phyloP scores from a whole-genome alignment of 2,888 invertebrate species.

The Amphimallon solstitiale region DNA sequence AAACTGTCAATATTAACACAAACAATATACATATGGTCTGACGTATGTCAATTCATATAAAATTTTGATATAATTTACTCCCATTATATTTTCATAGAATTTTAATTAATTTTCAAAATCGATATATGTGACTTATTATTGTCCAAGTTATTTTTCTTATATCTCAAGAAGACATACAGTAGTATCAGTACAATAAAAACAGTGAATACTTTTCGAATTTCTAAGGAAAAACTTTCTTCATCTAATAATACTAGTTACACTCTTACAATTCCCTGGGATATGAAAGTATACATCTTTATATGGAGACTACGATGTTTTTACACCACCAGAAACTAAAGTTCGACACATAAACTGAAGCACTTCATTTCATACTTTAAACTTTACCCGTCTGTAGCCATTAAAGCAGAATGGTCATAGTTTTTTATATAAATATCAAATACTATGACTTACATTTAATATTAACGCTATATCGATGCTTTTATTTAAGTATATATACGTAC shows the following conservation, averaged over 20 bases:
- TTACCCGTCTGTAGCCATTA: constrained; percentile 10
- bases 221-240: constrained; percentile 13
- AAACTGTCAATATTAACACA: too few species aligned
- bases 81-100: too few species aligned
- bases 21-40: too few species aligned
- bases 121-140: neutral
- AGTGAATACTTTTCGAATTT: neutral
- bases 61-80: too few species aligned
- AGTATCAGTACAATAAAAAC: constrained; percentile 4
- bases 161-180: too few species aligned
- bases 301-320: constrained; percentile 22
- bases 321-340: constrained; percentile 28
- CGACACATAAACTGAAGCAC: constrained; percentile 24
- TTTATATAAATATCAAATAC: constrained; percentile 21
- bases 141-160: too few species aligned
- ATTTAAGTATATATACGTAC: too few species aligned
- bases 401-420: neutral
- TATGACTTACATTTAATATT: neutral
- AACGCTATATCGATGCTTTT: too few species aligned
- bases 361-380: constrained; percentile 31
- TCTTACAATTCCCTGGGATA: constrained; percentile 27
- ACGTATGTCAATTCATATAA: too few species aligned
- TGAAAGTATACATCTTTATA: constrained; percentile 15
- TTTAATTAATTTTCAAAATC: too few species aligned
- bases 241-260: constrained; percentile 21